A percentile compares a stretch with the other conserved stretches of the same genome.
Evolutionary conservation across 2,797 vertebrate species (phyloP).

Genomic region (Scarus forsteni): DNA sequence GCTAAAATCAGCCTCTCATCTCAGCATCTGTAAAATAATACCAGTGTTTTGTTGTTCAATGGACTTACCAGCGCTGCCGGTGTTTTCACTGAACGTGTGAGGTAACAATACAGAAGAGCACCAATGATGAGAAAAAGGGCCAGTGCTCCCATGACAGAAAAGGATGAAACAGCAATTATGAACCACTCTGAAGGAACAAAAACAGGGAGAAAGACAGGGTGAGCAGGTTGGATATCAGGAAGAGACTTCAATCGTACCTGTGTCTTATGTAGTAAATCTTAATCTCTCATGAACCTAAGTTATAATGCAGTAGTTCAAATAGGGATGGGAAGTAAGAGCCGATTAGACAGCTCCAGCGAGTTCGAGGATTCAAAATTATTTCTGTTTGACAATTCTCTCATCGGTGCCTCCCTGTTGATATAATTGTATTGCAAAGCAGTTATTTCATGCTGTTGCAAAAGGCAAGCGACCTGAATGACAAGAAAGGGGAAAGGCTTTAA

Average conservation of each 20-base stretch:
- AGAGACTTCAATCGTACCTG: not conserved
- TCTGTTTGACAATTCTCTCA: too few relatives aligned
- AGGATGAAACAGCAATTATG: constrained; percentile 40
- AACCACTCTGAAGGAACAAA: constrained; percentile 67
- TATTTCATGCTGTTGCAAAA: too few relatives aligned
- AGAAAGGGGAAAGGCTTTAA: too few relatives aligned
- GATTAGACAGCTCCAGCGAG: too few relatives aligned
- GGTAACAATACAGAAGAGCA: constrained; percentile 61
- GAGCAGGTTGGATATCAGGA: not conserved
- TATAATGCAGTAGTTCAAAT: not conserved
- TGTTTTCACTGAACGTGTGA: constrained; percentile 75
- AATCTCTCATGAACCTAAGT: not conserved
- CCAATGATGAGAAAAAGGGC: constrained; percentile 16
- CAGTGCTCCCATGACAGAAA: constrained; percentile 50
- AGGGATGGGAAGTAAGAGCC: too few relatives aligned
- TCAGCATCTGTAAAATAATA: not conserved
- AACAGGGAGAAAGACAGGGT: constrained; percentile 1
- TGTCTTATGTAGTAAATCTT: not conserved
- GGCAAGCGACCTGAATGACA: too few relatives aligned
- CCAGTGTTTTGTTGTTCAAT: not conserved
- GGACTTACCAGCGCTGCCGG: constrained; percentile 78
- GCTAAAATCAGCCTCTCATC: not conserved
- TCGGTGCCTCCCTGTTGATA: too few relatives aligned
- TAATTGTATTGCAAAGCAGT: too few relatives aligned
- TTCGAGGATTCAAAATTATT: too few relatives aligned